These are phyloP conservation scores for Campoplex nolae DNA, from an alignment of 2,888 invertebrate genomes.

Conservation along the genomic window DNA sequence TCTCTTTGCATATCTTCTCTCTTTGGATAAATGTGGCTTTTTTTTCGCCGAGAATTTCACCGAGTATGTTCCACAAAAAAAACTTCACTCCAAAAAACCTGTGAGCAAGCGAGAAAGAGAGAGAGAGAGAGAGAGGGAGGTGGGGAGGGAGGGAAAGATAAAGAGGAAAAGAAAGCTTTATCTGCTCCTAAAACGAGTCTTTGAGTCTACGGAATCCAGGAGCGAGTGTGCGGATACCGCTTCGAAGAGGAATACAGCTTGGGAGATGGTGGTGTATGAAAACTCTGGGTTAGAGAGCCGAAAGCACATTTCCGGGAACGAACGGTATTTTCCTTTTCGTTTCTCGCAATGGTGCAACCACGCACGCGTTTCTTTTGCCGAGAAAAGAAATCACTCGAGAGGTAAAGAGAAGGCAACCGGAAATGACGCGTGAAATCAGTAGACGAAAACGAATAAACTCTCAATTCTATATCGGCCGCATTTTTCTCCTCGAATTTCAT, in stretches of 20 bases:
- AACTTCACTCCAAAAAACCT: constrained; percentile 35
- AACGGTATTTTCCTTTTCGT: constrained; percentile 46
- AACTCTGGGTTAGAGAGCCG: constrained; percentile 44
- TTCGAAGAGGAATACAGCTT: constrained; percentile 31
- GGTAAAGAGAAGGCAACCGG: constrained; percentile 42
- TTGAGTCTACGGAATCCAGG: constrained; percentile 39
- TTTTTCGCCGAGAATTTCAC: constrained; percentile 46
- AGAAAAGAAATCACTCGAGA: constrained; percentile 30
- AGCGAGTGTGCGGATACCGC: constrained; percentile 23
- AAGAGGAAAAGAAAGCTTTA: constrained; percentile 12
- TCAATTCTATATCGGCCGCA: constrained; percentile 19
- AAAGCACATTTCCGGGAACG: constrained; percentile 58
- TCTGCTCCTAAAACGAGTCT: constrained; percentile 33
- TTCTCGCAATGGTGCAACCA: constrained; percentile 13
- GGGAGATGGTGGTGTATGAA: constrained; percentile 31
- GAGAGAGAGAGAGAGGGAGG: neutral
- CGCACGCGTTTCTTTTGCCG: constrained; percentile 35
- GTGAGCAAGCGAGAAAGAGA: neutral
- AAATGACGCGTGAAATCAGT: constrained; percentile 53
- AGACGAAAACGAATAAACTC: constrained; percentile 34
- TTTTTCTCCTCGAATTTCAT: constrained; percentile 11
- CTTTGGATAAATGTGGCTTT: constrained; percentile 39
- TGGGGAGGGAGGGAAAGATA: neutral
- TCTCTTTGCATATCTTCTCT: constrained; percentile 6
- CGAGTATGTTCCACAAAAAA: constrained; percentile 42